Evolutionary conservation across 2,888 invertebrate species (phyloP).

Genomic region (Drymonia ruficornis): DNA sequence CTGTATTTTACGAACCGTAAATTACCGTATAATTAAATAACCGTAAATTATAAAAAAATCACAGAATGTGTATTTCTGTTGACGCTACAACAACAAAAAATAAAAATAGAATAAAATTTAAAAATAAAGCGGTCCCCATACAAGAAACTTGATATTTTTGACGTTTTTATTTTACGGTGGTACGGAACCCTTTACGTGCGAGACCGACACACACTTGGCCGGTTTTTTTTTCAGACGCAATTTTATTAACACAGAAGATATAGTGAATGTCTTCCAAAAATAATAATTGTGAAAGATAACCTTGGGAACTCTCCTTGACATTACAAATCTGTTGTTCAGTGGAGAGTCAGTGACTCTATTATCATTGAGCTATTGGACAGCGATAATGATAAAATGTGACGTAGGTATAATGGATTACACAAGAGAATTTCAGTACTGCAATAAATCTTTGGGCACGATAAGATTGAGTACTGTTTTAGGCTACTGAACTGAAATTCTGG

Average conservation of each 20-base stretch:
- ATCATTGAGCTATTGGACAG: conserved; percentile 38
- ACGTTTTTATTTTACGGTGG: no score
- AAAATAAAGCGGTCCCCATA: no score
- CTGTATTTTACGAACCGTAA: no score
- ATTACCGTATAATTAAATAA: no score
- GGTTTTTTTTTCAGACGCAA: no score
- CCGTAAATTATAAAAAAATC: no score
- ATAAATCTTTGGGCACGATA: background rate
- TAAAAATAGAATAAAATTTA: no score
- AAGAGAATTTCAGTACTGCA: background rate
- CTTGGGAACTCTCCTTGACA: conserved; percentile 44
- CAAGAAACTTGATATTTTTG: no score
- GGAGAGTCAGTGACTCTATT: conserved; percentile 45
- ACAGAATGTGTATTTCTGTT: no score
- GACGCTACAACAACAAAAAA: no score
- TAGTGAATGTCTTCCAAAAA: background rate
- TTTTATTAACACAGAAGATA: background rate
- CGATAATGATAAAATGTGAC: conserved; percentile 25
- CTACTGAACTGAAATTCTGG: background rate
- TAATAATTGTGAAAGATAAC: conserved; percentile 20
- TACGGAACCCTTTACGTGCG: no score
- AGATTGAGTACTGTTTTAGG: background rate
- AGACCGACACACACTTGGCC: no score
- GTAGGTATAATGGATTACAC: conserved; percentile 4
- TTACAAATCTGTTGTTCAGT: conserved; percentile 31